Percentiles rank a stretch among this genome's conserved stretches.
Evolutionary conservation across 2,888 invertebrate genomes (phyloP).

Genomic region (Lasioglossum zephyrum): DNA sequence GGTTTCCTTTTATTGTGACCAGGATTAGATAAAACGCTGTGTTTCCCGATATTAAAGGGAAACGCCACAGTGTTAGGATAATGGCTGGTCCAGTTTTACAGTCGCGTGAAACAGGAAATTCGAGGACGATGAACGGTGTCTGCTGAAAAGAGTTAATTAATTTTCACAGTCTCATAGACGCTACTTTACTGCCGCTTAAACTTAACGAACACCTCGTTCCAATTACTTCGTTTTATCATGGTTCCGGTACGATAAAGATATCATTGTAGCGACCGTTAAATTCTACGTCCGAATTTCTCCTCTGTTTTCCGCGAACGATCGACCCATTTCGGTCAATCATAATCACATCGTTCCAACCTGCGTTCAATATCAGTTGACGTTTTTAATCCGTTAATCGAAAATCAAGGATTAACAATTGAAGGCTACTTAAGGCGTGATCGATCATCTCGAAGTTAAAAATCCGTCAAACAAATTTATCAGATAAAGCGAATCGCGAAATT

Average conservation of each 20-base stretch:
- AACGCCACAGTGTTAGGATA: not conserved
- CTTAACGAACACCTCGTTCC: constrained; percentile 3
- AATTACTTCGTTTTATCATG: not conserved
- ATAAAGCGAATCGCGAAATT: no score
- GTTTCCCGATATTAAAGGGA: not conserved
- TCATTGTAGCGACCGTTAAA: not conserved
- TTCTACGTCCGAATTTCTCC: not conserved
- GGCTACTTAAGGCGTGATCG: not conserved
- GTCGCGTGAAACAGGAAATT: not conserved
- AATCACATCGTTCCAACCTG: not conserved
- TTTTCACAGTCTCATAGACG: not conserved
- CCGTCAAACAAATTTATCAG: not conserved
- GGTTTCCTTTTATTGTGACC: not conserved
- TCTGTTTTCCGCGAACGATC: not conserved
- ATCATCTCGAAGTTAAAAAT: not conserved
- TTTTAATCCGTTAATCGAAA: no score
- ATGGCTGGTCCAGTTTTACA: not conserved
- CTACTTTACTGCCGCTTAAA: not conserved
- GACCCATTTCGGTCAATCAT: not conserved
- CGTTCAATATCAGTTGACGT: no score
- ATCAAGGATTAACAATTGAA: not conserved
- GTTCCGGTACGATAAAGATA: not conserved
- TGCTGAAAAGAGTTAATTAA: not conserved
- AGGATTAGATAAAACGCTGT: not conserved
- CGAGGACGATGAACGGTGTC: not conserved